These are phyloP conservation scores for Rhea pennata DNA, from an alignment of 2,113 vertebrate species.

Conservation along the genomic window DNA sequence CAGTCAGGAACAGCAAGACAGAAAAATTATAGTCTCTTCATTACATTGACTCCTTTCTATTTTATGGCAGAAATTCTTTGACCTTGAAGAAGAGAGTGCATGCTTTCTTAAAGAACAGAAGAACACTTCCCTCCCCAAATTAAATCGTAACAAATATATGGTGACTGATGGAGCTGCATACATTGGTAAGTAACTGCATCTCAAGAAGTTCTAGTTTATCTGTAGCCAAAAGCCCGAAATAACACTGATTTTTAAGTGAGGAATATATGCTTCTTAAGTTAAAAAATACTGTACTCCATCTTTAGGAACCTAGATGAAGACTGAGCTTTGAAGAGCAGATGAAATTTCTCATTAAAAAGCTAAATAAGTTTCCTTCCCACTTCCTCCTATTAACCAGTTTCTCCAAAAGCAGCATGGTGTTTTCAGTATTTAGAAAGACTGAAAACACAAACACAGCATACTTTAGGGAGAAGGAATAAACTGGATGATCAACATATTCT, in stretches of 20 bases:
- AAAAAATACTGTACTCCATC: not conserved
- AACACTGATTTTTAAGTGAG: not conserved
- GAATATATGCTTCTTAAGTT: not conserved
- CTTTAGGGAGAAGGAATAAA: not conserved
- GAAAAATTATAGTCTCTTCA: not conserved
- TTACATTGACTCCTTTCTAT: not conserved
- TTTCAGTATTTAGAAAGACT: not conserved
- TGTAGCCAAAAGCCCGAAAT: not conserved
- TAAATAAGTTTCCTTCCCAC: not conserved
- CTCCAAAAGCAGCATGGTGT: not conserved
- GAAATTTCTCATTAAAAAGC: not conserved
- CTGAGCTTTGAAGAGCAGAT: not conserved
- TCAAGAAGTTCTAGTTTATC: not conserved
- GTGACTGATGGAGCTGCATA: constrained; percentile 92
- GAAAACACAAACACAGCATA: not conserved
- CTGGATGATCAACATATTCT: not conserved
- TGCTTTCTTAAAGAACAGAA: constrained; percentile 82
- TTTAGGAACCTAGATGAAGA: not conserved
- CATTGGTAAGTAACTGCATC: constrained; percentile 82
- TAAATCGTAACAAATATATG: constrained; percentile 95
- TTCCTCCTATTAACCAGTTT: not conserved
- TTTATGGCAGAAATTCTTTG: constrained; percentile 90
- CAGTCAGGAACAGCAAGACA: not conserved
- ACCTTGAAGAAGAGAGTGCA: constrained; percentile 81
- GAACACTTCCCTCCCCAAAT: constrained; percentile 80